Evolutionary conservation across 2,888 invertebrate genomes (phyloP).

Genomic region (Netelia fuscicornis): DNA sequence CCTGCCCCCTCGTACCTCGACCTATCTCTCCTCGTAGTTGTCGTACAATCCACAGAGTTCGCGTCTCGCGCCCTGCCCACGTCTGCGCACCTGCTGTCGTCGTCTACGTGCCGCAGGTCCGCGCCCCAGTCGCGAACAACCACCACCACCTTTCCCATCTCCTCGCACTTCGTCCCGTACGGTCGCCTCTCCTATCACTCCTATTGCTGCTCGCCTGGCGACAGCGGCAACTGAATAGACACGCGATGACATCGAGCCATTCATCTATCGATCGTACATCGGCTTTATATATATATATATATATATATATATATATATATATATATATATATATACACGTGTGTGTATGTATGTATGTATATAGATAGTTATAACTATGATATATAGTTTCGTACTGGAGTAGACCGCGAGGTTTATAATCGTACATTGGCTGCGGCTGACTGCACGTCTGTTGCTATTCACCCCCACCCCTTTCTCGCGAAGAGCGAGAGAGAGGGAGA

Average conservation of each 20-base stretch:
- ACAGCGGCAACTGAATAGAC: conserved; percentile 70
- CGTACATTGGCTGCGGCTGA: conserved; percentile 59
- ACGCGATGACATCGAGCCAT: conserved; percentile 69
- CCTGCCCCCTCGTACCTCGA: neutral
- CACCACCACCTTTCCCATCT: conserved; percentile 25
- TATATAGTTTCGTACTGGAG: no score
- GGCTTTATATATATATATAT: conserved; percentile 23
- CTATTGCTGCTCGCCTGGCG: conserved; percentile 69
- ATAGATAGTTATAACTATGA: neutral
- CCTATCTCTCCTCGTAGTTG: conserved; percentile 13
- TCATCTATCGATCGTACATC: conserved; percentile 71
- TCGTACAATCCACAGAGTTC: conserved; percentile 22
- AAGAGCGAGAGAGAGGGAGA: neutral
- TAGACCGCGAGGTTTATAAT: conserved; percentile 62
- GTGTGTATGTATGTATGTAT: neutral
- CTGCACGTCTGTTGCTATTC: conserved; percentile 54
- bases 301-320: conserved; percentile 10
- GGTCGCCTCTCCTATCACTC: conserved; percentile 49
- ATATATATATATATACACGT: conserved; percentile 2
- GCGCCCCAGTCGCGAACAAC: conserved; percentile 49
- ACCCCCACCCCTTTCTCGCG: neutral
- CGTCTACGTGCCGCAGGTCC: conserved; percentile 53
- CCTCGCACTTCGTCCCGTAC: conserved; percentile 5
- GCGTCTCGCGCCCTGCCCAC: conserved; percentile 42
- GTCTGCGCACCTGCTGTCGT: conserved; percentile 58